These are phyloP conservation scores for Macroglossus sobrinus DNA, from an alignment of 2,113 vertebrate genomes.

Conservation along the genomic window DNA sequence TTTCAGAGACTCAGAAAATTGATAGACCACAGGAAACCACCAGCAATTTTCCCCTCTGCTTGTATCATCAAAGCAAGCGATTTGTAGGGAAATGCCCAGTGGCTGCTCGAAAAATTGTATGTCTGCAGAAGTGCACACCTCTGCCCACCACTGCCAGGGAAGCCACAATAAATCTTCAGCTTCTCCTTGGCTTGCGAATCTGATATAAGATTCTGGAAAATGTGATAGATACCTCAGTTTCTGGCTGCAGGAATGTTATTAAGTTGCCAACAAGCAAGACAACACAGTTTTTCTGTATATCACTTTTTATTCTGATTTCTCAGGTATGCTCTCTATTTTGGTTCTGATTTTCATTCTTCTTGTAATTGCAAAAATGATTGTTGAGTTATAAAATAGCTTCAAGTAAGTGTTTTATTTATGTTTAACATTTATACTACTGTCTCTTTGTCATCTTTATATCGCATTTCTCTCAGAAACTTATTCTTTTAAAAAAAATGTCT, in stretches of 20 bases:
- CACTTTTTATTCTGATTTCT: background rate
- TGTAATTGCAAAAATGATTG: background rate
- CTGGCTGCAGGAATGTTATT: background rate
- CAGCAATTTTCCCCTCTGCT: slow-evolving; percentile 15
- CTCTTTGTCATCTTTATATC: background rate
- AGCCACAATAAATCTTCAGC: background rate
- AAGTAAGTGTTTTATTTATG: background rate
- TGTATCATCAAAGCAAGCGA: slow-evolving; percentile 7
- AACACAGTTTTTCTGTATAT: background rate
- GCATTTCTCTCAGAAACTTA: background rate
- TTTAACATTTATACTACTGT: background rate
- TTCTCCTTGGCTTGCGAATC: background rate
- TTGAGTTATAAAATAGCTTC: background rate
- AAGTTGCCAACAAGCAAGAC: background rate
- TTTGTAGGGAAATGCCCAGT: slow-evolving; percentile 29
- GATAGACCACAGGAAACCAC: slow-evolving; percentile 32
- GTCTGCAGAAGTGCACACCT: background rate
- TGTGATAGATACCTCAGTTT: background rate
- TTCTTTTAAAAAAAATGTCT: background rate
- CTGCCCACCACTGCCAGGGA: background rate
- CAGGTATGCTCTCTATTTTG: background rate
- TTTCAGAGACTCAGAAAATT: slow-evolving; percentile 17
- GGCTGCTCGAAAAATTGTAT: background rate
- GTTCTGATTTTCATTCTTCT: background rate
- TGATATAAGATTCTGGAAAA: background rate